These are phyloP conservation scores for Epistrophe grossulariae DNA, from an alignment of 2,888 invertebrate species.

Conservation along the genomic window DNA sequence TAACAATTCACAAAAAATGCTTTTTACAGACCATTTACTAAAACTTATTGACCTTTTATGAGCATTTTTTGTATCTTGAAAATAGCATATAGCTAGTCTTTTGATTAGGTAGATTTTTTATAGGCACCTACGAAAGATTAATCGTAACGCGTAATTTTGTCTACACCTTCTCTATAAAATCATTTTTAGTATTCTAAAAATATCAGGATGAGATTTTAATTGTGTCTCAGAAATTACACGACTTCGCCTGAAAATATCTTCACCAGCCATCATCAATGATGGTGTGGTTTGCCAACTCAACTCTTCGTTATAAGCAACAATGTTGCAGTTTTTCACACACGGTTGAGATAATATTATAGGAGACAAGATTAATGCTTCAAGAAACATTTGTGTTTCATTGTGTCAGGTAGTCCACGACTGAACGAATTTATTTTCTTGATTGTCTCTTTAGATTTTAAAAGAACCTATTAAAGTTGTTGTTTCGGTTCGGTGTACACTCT, in stretches of 20 bases:
- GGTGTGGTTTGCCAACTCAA: neutral
- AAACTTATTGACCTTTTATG: no score
- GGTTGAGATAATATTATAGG: constrained; percentile 34
- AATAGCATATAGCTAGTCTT: no score
- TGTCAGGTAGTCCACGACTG: constrained; percentile 35
- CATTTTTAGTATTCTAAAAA: neutral
- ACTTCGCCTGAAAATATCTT: neutral
- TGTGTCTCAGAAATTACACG: neutral
- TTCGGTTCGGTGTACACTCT: neutral
- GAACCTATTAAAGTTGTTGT: neutral
- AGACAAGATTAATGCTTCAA: constrained; percentile 48
- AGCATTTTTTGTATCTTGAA: no score
- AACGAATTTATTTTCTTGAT: constrained; percentile 18
- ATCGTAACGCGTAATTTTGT: no score
- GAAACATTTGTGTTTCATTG: constrained; percentile 31
- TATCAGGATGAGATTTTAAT: neutral
- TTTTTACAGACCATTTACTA: no score
- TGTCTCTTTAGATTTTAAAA: constrained; percentile 16
- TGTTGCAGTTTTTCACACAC: constrained; percentile 57
- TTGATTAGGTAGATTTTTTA: no score
- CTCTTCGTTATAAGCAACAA: constrained; percentile 35
- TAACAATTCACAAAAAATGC: no score
- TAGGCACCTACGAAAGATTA: no score
- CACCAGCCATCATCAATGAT: neutral
- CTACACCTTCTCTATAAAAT: no score